These are phyloP conservation scores for Aromia moschata DNA, from an alignment of 2,888 invertebrate species.

Conservation along the genomic window DNA sequence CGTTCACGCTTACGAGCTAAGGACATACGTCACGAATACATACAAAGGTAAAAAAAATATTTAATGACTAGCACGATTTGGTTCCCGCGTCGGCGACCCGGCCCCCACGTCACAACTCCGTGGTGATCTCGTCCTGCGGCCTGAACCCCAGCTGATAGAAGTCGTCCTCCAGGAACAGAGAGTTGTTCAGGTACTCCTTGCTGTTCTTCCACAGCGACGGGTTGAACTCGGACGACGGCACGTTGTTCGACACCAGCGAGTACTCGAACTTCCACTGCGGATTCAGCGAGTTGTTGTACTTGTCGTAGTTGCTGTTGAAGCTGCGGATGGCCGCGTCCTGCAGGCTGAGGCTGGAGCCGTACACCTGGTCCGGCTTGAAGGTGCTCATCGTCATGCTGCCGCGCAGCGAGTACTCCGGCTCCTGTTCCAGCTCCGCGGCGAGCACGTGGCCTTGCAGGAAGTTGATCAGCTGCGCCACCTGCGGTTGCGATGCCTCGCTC, in stretches of 20 bases:
- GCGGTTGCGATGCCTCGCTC: slow-evolving; percentile 65
- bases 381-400: slow-evolving; percentile 61
- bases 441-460: slow-evolving; percentile 71
- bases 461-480: slow-evolving; percentile 81
- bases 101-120: slow-evolving; percentile 75
- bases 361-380: slow-evolving; percentile 61
- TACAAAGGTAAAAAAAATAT: slow-evolving; percentile 37
- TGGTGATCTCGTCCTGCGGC: slow-evolving; percentile 89
- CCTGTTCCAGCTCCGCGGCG: slow-evolving; percentile 43
- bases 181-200: slow-evolving; percentile 62
- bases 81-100: slow-evolving; percentile 18
- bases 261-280: slow-evolving; percentile 67
- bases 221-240: slow-evolving; percentile 63
- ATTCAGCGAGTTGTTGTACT: slow-evolving; percentile 57
- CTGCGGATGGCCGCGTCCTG: slow-evolving; percentile 57
- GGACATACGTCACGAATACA: slow-evolving; percentile 27
- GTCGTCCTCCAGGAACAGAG: slow-evolving; percentile 79
- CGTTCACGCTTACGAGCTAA: slow-evolving; percentile 19
- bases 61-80: slow-evolving; percentile 40
- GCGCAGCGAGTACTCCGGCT: slow-evolving; percentile 45
- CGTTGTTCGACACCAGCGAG: slow-evolving; percentile 50
- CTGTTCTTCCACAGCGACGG: slow-evolving; percentile 62
- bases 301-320: slow-evolving; percentile 59
- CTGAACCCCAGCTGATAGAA: slow-evolving; percentile 84
- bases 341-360: slow-evolving; percentile 58